These are phyloP conservation scores for Hetaerina titia DNA, from an alignment of 2,888 invertebrate species.

Conservation along the genomic window DNA sequence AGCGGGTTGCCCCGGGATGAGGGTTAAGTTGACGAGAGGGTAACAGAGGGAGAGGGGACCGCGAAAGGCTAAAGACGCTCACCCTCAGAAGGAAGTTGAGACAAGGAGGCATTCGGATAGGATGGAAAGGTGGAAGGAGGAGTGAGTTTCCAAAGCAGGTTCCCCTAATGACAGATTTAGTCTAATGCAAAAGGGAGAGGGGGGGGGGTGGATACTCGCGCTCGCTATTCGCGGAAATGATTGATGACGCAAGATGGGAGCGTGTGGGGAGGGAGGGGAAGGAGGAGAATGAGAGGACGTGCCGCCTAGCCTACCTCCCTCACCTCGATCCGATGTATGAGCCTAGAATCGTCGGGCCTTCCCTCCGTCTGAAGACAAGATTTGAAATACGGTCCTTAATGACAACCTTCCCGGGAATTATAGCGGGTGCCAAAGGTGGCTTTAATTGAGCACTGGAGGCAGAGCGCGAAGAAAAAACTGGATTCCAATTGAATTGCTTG, in stretches of 20 bases:
- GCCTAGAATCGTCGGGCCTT: not conserved
- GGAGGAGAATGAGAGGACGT: too few species aligned
- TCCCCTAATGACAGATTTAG: conserved; percentile 23
- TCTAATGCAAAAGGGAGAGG: not conserved
- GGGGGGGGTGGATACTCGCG: not conserved
- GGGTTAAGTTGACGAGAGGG: not conserved
- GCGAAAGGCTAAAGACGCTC: not conserved
- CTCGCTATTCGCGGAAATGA: not conserved
- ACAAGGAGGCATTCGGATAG: not conserved
- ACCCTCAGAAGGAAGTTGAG: not conserved
- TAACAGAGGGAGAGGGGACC: not conserved
- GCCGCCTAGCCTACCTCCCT: not conserved
- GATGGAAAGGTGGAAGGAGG: not conserved
- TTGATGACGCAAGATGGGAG: not conserved
- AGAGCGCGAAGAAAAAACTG: not conserved
- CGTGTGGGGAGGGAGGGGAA: not conserved
- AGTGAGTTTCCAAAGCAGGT: not conserved
- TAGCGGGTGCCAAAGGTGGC: not conserved
- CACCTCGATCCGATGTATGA: not conserved
- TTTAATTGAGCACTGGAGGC: not conserved
- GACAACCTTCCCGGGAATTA: not conserved
- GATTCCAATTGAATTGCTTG: not conserved
- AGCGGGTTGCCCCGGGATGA: too few species aligned
- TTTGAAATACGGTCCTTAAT: conserved; percentile 26
- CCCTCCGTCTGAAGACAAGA: not conserved